Evolutionary conservation across 2,888 invertebrate genomes (phyloP).

Genomic region (Microplitis deprimator): DNA sequence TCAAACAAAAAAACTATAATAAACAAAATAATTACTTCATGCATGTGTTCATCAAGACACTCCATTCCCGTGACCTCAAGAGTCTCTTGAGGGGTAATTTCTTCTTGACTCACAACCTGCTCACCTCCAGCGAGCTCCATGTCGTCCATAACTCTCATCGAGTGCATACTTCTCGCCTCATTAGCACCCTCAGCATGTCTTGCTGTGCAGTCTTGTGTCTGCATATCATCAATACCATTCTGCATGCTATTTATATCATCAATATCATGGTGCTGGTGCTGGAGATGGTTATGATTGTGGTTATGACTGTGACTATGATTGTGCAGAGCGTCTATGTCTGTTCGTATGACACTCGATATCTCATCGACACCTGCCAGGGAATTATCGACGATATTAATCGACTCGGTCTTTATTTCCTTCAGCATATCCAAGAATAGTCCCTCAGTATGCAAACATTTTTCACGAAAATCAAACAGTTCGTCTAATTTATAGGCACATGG

Average conservation of each 20-base stretch:
- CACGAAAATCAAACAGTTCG: conserved; percentile 74
- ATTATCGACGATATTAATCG: conserved; percentile 56
- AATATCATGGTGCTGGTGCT: conserved; percentile 5
- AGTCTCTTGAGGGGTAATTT: conserved; percentile 60
- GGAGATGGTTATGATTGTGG: neutral
- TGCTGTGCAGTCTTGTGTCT: conserved; percentile 39
- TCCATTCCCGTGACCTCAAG: conserved; percentile 65
- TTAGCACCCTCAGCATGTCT: conserved; percentile 42
- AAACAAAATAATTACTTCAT: conserved; percentile 52
- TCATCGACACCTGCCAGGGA: conserved; percentile 56
- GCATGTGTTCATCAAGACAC: conserved; percentile 62
- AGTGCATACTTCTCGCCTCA: conserved; percentile 53
- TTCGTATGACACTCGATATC: conserved; percentile 58
- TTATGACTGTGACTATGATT: neutral
- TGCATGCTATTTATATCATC: too few relatives aligned
- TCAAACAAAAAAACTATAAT: too few relatives aligned
- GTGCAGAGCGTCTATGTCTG: conserved; percentile 46
- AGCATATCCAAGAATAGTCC: conserved; percentile 71
- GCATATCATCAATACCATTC: conserved; percentile 26
- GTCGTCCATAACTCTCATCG: conserved; percentile 65
- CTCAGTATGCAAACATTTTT: conserved; percentile 74
- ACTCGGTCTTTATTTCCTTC: conserved; percentile 64
- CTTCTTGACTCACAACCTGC: conserved; percentile 65
- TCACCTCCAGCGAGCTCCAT: conserved; percentile 64
- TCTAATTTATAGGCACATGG: conserved; percentile 75